phyloP scores from a whole-genome alignment of 2,888 invertebrate genomes.

The Habrosyne pyritoides region DNA sequence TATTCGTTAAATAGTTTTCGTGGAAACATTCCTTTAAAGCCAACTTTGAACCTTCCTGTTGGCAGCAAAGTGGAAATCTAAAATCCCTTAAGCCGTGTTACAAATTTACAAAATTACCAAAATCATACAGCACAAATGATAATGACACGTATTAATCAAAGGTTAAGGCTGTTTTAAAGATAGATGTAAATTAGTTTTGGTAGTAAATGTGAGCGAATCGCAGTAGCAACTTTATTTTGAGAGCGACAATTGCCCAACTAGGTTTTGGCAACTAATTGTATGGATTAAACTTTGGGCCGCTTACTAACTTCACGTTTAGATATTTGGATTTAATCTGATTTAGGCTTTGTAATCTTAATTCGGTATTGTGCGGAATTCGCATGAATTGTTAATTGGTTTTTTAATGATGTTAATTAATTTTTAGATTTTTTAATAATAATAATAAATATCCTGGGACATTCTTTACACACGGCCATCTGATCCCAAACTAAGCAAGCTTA shows the following conservation, averaged over 20 bases:
- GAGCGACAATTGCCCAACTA: constrained; percentile 76
- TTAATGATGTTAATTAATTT: constrained; percentile 10
- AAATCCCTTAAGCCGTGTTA: constrained; percentile 78
- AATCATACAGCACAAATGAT: background rate
- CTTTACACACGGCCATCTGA: too few relatives aligned
- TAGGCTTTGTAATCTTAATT: constrained; percentile 17
- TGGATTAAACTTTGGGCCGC: constrained; percentile 65
- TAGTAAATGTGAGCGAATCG: constrained; percentile 60
- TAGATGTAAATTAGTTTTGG: background rate
- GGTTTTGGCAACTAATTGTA: constrained; percentile 75
- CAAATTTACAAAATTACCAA: constrained; percentile 45
- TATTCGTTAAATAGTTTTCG: constrained; percentile 60
- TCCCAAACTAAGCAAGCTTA: too few relatives aligned
- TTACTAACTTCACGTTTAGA: constrained; percentile 45
- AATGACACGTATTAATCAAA: background rate
- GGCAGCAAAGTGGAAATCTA: constrained; percentile 73
- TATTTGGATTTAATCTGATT: constrained; percentile 48
- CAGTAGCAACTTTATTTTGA: constrained; percentile 71
- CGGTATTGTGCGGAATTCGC: background rate
- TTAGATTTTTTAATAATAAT: too few relatives aligned
- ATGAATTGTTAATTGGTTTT: constrained; percentile 6
- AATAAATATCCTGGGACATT: too few relatives aligned
- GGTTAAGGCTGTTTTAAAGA: constrained; percentile 15
- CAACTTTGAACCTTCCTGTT: constrained; percentile 70
- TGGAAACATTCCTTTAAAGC: constrained; percentile 62